Evolutionary conservation across 2,888 invertebrate species (phyloP).

Genomic region (Epirrhoe tristata): DNA sequence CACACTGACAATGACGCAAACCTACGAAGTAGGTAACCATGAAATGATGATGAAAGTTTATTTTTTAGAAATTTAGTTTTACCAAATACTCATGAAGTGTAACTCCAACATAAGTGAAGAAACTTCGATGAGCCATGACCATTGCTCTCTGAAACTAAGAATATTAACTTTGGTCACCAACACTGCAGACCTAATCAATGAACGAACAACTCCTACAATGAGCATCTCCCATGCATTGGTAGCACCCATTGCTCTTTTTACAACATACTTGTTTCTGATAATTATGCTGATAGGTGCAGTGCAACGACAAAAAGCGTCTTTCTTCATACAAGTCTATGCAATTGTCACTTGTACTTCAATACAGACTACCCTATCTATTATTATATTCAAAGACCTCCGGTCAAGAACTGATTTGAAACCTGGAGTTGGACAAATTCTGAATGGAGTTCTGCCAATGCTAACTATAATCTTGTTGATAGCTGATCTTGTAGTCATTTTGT

Average conservation of each 20-base stretch:
- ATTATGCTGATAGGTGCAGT: conserved; percentile 53
- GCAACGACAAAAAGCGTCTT: conserved; percentile 51
- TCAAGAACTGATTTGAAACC: conserved; percentile 23
- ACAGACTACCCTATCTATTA: conserved; percentile 57
- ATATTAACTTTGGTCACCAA: conserved; percentile 64
- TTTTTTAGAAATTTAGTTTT: conserved; percentile 4
- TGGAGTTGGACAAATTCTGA: conserved; percentile 55
- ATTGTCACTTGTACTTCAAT: conserved; percentile 56
- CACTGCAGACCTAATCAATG: conserved; percentile 69
- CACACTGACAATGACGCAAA: background rate
- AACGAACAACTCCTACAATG: conserved; percentile 58
- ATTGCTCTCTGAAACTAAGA: conserved; percentile 60
- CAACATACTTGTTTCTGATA: conserved; percentile 62
- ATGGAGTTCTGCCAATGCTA: conserved; percentile 69
- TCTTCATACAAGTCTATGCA: conserved; percentile 64
- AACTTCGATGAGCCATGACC: conserved; percentile 58
- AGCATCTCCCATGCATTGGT: conserved; percentile 62
- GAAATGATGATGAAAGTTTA: conserved; percentile 6
- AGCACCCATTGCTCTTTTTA: conserved; percentile 64
- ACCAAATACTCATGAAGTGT: conserved; percentile 51
- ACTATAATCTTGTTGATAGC: conserved; percentile 59
- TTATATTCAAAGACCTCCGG: conserved; percentile 57
- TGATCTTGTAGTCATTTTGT: conserved; percentile 63
- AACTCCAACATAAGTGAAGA: conserved; percentile 37
- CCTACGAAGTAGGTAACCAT: too few species aligned